phyloP scores from a whole-genome alignment of 2,888 invertebrate genomes.

The Lasioglossum figueresi region DNA sequence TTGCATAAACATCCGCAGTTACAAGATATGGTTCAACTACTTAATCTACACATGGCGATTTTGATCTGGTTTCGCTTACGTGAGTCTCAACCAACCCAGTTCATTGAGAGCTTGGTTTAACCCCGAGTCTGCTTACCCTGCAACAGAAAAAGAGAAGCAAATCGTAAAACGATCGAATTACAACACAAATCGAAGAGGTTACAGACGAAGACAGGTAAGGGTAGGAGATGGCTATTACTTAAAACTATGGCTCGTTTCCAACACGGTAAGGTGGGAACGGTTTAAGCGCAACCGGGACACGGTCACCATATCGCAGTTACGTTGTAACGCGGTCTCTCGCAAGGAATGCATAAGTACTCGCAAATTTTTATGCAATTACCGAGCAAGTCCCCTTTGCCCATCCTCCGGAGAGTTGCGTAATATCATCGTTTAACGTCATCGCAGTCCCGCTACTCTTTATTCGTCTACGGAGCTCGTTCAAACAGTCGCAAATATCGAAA shows the following conservation, averaged over 20 bases:
- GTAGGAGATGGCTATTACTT: neutral
- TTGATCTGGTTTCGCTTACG: conserved; percentile 18
- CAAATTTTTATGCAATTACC: conserved; percentile 50
- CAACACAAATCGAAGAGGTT: neutral
- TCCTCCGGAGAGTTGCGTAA: conserved; percentile 17
- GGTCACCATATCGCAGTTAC: conserved; percentile 1
- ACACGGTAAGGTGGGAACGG: conserved; percentile 36
- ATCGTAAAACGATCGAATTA: neutral
- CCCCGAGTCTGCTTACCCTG: conserved; percentile 44
- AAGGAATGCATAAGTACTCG: conserved; percentile 27
- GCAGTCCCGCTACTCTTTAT: conserved; percentile 24
- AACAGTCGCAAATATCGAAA: conserved; percentile 9
- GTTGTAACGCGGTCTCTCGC: conserved; percentile 20
- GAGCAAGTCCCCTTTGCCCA: conserved; percentile 33
- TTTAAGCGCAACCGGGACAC: conserved; percentile 24
- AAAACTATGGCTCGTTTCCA: conserved; percentile 39
- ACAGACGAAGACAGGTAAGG: neutral
- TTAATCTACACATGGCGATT: no score
- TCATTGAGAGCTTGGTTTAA: neutral
- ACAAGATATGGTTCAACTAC: no score
- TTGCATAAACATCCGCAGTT: no score
- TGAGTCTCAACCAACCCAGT: no score
- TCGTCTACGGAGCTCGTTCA: conserved; percentile 14
- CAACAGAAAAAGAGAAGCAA: conserved; percentile 32
- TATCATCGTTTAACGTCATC: conserved; percentile 1